A percentile compares a stretch with the other conserved stretches of the same genome.
Conservation (phyloP, 2,113 vertebrate species). For the Octodon degus region DNA sequence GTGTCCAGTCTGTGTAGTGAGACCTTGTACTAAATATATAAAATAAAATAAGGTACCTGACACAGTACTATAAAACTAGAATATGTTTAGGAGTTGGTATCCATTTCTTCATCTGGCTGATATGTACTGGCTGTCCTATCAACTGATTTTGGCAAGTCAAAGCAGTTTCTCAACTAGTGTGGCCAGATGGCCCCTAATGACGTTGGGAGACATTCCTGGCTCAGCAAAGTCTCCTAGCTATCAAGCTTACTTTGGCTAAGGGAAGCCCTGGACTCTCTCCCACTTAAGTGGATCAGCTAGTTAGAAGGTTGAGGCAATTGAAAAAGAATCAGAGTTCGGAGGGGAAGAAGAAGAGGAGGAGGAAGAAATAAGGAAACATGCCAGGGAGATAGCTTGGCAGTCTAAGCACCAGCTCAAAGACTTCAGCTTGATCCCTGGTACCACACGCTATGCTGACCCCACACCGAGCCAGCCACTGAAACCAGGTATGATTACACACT, state of each 20-base stretch:
- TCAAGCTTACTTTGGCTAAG: conserved; percentile 5
- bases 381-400: too few species aligned
- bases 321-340: conserved; percentile 14
- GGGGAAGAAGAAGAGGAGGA: background rate
- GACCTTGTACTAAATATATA: too few species aligned
- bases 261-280: background rate
- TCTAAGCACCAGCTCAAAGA: too few species aligned
- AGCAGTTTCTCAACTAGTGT: background rate
- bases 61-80: background rate
- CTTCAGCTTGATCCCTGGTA: too few species aligned
- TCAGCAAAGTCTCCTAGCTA: background rate
- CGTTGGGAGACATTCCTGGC: background rate
- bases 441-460: too few species aligned
- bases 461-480: too few species aligned
- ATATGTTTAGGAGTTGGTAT: background rate
- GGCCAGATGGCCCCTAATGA: background rate
- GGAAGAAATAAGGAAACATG: too few species aligned
- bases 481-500: too few species aligned
- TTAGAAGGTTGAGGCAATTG: background rate
- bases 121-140: conserved; percentile 20
- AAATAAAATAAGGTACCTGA: background rate
- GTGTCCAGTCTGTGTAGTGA: too few species aligned
- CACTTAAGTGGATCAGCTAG: background rate
- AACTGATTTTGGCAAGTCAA: background rate
- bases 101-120: background rate